Evolutionary conservation across 2,888 invertebrate species (phyloP), one percentile per base, ranked within the genome.

Genomic region (Eudasyphora cyanicolor): DNA sequence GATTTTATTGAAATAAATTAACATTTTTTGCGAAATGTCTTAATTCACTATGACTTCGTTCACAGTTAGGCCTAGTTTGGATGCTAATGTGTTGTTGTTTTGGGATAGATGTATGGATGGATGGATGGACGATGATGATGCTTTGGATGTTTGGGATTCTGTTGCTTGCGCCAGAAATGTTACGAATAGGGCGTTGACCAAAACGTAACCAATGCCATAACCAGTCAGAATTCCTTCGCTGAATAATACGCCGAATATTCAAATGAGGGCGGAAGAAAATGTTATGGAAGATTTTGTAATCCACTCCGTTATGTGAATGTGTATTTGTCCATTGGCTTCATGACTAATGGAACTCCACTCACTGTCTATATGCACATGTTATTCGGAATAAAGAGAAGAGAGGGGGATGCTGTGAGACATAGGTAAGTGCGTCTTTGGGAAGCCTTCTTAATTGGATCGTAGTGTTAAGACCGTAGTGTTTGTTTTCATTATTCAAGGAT

Each of bases 241-340:
- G 12, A 27, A n/a, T 60, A 74, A 49, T n/a, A n/a, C 17, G 64
- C 64, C 4, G 60, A 35, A 62, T 69, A 80, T 83, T 75, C 71
- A 83, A 83, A 80, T 78, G 57, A 77, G 71, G 62, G 27, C 77
- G 83, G 80, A 83, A 83, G 80, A 77, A 80, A 67, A 42, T 67
- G 29, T 60, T 60, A 60, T 60, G 60, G 32, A 24, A n/a, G n/a
- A 27, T 74, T 79, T 79, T 82, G 60, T 60, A 60, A 60, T 60
- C 60, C 17, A 27, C 8, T 57, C 57, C 27, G 27, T 57, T 57
- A 57, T 57, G 57, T 57, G 60, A 14, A 24, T 57, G n/a, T n/a
- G n/a, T n/a, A 45, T 82, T 70, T 82, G 82, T 74, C 77, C n/a
- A 77, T 71, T 24, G 45, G 5, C 2, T 42, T 29, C 19, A 42